Percentiles rank a stretch among this genome's conserved stretches.
Conservation (phyloP, 2,797 vertebrate species). For the Scomberomorus guttatus region DNA sequence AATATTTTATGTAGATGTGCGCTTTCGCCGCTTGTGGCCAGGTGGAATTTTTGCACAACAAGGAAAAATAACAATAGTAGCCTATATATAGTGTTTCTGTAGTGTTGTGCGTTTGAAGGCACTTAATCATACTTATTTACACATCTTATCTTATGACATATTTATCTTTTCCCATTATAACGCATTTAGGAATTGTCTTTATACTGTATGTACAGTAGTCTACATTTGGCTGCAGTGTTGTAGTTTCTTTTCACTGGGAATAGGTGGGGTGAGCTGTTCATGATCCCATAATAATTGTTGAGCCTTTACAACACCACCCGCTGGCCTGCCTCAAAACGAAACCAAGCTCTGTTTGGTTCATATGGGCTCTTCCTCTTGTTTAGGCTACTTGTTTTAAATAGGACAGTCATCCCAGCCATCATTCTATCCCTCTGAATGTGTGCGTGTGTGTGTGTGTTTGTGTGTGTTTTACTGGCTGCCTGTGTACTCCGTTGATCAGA, state of each 20-base stretch:
- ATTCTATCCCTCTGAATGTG: slow-evolving; percentile 7
- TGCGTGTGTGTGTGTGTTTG: slow-evolving; percentile 14
- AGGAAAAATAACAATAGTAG: background rate
- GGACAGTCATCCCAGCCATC: slow-evolving; percentile 33
- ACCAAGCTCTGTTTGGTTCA: slow-evolving; percentile 21
- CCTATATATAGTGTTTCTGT: background rate
- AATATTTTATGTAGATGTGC: background rate
- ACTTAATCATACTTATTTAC: background rate
- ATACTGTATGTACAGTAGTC: background rate
- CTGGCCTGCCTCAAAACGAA: slow-evolving; percentile 23
- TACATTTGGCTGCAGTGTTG: background rate
- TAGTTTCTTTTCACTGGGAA: background rate
- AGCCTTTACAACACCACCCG: slow-evolving; percentile 47
- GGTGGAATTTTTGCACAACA: background rate
- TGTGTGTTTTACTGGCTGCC: slow-evolving; percentile 52
- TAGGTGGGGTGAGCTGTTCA: slow-evolving; percentile 35
- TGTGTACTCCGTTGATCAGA: slow-evolving; percentile 76
- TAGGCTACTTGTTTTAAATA: slow-evolving; percentile 65
- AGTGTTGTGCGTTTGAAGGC: background rate
- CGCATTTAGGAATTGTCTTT: background rate
- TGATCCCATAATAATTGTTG: slow-evolving; percentile 42
- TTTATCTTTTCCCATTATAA: background rate
- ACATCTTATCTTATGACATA: background rate
- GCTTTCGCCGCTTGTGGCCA: background rate
- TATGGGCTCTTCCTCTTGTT: slow-evolving; percentile 53